These are phyloP conservation scores for Characodon lateralis DNA, from an alignment of 2,797 vertebrate genomes.

Conservation along the genomic window DNA sequence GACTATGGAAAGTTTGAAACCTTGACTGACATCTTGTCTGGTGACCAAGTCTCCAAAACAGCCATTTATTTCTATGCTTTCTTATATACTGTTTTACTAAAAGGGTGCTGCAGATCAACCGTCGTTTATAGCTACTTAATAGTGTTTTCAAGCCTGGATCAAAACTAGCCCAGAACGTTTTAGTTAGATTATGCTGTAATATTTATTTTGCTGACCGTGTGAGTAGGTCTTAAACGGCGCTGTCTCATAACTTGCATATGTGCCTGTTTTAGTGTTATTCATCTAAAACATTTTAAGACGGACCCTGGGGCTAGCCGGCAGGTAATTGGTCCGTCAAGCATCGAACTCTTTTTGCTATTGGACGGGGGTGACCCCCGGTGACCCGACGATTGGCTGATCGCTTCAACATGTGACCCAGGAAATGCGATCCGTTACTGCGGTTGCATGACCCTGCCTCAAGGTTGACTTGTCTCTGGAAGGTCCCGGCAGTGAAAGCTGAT, in stretches of 20 bases:
- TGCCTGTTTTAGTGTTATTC: conserved; percentile 36
- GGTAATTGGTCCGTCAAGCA: conserved; percentile 80
- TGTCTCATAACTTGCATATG: conserved; percentile 23
- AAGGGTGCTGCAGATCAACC: background rate
- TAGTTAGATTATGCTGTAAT: background rate
- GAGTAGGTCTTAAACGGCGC: conserved; percentile 2
- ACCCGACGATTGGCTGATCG: conserved; percentile 81
- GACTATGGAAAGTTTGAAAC: background rate
- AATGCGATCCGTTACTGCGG: conserved; percentile 61
- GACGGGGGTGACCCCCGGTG: conserved; percentile 80
- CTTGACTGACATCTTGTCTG: background rate
- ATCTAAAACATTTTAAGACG: conserved; percentile 58
- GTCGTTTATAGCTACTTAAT: background rate
- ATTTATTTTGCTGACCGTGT: background rate
- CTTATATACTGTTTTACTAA: background rate
- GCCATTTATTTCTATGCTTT: background rate
- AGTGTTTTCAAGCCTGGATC: background rate
- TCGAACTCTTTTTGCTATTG: conserved; percentile 85
- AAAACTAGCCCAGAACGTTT: background rate
- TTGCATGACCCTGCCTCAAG: conserved; percentile 68
- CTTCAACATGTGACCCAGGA: conserved; percentile 78
- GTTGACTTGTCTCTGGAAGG: conserved; percentile 67
- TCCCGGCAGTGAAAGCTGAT: conserved; percentile 60
- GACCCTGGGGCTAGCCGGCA: conserved; percentile 81
- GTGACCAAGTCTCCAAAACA: background rate